Percentiles rank a stretch among this genome's conserved stretches.
These are phyloP conservation scores for Cranoglanis bouderius DNA, from an alignment of 2,113 vertebrate genomes.

Conservation along the genomic window DNA sequence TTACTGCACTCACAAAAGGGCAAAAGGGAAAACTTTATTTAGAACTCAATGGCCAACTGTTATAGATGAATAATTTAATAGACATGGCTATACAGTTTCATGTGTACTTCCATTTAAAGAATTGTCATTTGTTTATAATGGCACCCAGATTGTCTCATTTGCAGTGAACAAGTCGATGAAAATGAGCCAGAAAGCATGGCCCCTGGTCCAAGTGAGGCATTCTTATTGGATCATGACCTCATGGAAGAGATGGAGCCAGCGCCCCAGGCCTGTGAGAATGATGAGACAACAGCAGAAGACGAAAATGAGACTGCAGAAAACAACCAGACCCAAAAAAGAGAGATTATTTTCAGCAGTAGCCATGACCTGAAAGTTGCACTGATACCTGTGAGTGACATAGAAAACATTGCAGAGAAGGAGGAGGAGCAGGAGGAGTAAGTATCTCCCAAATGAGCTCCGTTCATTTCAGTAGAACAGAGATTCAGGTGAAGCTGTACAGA, in stretches of 20 bases:
- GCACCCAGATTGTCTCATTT: neutral
- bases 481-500: neutral
- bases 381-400: slow-evolving; percentile 23
- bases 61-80: neutral
- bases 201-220: slow-evolving; percentile 21
- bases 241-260: slow-evolving; percentile 38
- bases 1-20: neutral
- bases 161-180: slow-evolving; percentile 23
- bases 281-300: neutral
- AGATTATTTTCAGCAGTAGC: slow-evolving; percentile 21
- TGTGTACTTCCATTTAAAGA: neutral
- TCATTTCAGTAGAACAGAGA: neutral
- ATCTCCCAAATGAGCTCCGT: neutral
- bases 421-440: slow-evolving; percentile 38
- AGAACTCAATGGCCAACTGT: neutral
- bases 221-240: slow-evolving; percentile 41
- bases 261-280: neutral
- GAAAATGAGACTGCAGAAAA: slow-evolving; percentile 18
- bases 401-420: slow-evolving; percentile 25
- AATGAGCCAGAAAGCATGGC: slow-evolving; percentile 16
- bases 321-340: slow-evolving; percentile 24
- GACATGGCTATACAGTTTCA: neutral
- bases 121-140: neutral
- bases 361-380: slow-evolving; percentile 9
- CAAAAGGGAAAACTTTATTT: neutral